phyloP scores from a whole-genome alignment of 2,888 invertebrate species.

The Phorcus lineatus region DNA sequence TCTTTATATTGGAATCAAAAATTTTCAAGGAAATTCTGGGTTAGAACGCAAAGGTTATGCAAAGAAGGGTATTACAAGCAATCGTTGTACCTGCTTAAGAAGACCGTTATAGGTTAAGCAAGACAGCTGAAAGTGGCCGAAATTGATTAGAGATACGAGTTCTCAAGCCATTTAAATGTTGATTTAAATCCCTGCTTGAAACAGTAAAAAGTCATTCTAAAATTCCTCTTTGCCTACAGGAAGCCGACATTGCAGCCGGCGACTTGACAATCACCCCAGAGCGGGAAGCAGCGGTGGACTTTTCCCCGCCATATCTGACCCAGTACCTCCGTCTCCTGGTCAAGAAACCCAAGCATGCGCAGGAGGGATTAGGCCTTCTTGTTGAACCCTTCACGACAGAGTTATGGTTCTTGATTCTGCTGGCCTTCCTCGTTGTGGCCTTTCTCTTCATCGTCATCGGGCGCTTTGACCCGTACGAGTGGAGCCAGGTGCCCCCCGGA shows the following conservation, averaged over 20 bases:
- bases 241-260: slow-evolving; percentile 43
- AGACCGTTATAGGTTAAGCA: too few relatives aligned
- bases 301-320: slow-evolving; percentile 41
- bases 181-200: too few relatives aligned
- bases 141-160: too few relatives aligned
- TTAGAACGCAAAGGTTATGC: too few relatives aligned
- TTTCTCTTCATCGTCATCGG: slow-evolving; percentile 46
- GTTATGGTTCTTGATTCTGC: slow-evolving; percentile 44
- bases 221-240: slow-evolving; percentile 15
- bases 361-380: slow-evolving; percentile 41
- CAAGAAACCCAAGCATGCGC: slow-evolving; percentile 37
- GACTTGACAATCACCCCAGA: slow-evolving; percentile 36
- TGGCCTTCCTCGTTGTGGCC: slow-evolving; percentile 41
- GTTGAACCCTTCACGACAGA: slow-evolving; percentile 44
- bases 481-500: slow-evolving; percentile 45
- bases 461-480: slow-evolving; percentile 47
- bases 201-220: not conserved
- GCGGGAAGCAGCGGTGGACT: slow-evolving; percentile 42
- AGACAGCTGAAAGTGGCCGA: too few relatives aligned
- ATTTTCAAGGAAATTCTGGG: too few relatives aligned
- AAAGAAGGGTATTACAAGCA: too few relatives aligned
- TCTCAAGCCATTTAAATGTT: too few relatives aligned
- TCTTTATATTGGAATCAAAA: too few relatives aligned
- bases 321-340: slow-evolving; percentile 41
- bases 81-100: too few relatives aligned